Evolutionary conservation across 2,113 vertebrate species (phyloP), one percentile per base, ranked within the genome.

Genomic region (Marcusenius ussheri): DNA sequence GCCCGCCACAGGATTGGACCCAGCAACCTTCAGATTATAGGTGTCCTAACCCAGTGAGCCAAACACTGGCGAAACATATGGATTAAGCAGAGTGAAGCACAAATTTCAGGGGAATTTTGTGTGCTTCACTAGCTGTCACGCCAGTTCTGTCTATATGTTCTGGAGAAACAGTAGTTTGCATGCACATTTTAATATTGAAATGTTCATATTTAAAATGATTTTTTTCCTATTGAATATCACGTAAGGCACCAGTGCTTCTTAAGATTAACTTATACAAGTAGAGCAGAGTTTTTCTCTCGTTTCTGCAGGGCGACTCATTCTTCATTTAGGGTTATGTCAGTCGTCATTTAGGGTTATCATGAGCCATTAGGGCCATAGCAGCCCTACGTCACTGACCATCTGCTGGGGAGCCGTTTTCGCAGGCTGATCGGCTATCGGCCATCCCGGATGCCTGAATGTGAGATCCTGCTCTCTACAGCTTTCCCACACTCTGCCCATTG

Each of bases 401-500:
- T 80, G 74, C 11, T 2, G 35, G 35, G 4, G 7, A 77, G 1
- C 15, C 4, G 1, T 17, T 17, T 39, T 77, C 3, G 46, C 35
- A n/a, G 83, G 83, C 83, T 47, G 5, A 7, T 3, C 42, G 8
- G 83, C 39, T 15, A 10, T 13, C 46, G 19, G 9, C n/a, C 39
- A 7, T 10, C 24, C 0, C 3, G 11, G 85, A 87, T 19, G n/a
- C 8, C 45, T 87, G 85, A 31, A 53, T 31, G 24, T 87, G 85
- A 39, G 86, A 87, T 21, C 17, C n/a, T 27, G 83, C 8, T 50
- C 83, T 49, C 45, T 47, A 17, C 21, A 86, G 83, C 83, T 87
- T 87, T 87, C 86, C 86, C 86, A 87, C 86, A 87, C 50, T 87
- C 51, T 42, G 27, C 50, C 85, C 31, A 87, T 53, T 87, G 50